phyloP scores from a whole-genome alignment of 2,113 vertebrate genomes.

The Hippocampus zosterae region DNA sequence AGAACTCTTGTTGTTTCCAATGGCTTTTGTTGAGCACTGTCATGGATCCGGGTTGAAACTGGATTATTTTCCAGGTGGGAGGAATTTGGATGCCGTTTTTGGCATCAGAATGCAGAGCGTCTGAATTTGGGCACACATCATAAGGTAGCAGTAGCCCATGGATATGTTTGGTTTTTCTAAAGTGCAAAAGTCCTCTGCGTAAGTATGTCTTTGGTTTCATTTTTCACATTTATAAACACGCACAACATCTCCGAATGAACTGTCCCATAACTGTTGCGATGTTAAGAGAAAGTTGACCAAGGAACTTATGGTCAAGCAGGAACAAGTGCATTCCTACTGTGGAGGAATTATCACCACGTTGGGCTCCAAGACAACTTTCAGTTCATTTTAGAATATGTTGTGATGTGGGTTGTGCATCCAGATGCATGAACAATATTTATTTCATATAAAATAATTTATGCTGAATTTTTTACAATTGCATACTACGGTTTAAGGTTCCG shows the following conservation, averaged over 20 bases:
- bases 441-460: too few species aligned
- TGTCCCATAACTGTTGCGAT: background rate
- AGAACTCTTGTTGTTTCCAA: slow-evolving; percentile 4
- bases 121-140: slow-evolving; percentile 30
- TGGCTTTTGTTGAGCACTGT: slow-evolving; percentile 22
- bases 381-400: background rate
- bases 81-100: slow-evolving; percentile 33
- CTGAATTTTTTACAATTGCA: too few species aligned
- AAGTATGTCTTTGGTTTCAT: slow-evolving; percentile 9
- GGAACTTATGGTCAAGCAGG: background rate
- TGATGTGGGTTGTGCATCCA: background rate
- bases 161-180: slow-evolving; percentile 74
- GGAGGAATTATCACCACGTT: background rate
- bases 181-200: slow-evolving; percentile 70
- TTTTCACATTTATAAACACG: background rate
- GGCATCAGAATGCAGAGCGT: slow-evolving; percentile 43
- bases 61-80: slow-evolving; percentile 25
- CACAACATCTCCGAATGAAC: background rate
- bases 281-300: background rate
- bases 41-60: slow-evolving; percentile 55
- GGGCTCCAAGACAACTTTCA: background rate
- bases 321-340: background rate
- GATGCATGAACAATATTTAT: background rate
- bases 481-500: too few species aligned
- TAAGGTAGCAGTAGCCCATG: slow-evolving; percentile 45